Evolutionary conservation across 2,113 vertebrate genomes (phyloP), one percentile per base, ranked within the genome.

Genomic region (Centropus bengalensis): DNA sequence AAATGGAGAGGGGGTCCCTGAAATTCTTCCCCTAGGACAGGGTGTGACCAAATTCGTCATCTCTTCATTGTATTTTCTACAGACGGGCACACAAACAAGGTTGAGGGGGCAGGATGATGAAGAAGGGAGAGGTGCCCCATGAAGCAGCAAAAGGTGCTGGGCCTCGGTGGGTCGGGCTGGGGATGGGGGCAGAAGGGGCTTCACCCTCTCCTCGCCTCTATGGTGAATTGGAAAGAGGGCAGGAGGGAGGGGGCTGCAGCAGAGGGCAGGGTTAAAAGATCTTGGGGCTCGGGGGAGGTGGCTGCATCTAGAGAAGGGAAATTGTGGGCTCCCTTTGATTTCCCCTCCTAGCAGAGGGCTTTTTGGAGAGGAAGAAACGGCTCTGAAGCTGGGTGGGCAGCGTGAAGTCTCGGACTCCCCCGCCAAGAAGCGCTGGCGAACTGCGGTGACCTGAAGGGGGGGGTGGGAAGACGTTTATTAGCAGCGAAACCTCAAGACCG

Each of bases 401-500:
- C 11, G 12, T 18, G 40, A 38, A 44, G 27, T 27, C 70, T 52
- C 0, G 0, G 24, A 19, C 56, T 21, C 14, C 52, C 45, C 66
- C 26, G 30, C 66, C 3, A 9, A 44, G 56, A 42, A 73, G 27
- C 4, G 3, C 36, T 17, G 63, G 22, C 8, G 5, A 62, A 56
- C 86, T 17, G 9, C 1, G 10, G 2, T 20, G 94, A 49, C 4
- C 4, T 16, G n/a, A 10, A 32, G 4, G 16, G 28, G 12, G 16
- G 28, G 17, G n/a, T 8, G 76, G 60, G 56, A 63, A 38, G 66
- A 56, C 10, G n/a, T 77, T 89, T 89, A 91, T 91, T 86, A 89
- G 82, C 32, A 1, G 88, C 36, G 23, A 96, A 97, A 94, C 96
- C 96, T 96, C 91, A 32, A 91, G 96, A 77, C 95, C 36, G 33